These are phyloP conservation scores for Tetrao urogallus DNA, from an alignment of 2,113 vertebrate genomes.

Conservation along the genomic window DNA sequence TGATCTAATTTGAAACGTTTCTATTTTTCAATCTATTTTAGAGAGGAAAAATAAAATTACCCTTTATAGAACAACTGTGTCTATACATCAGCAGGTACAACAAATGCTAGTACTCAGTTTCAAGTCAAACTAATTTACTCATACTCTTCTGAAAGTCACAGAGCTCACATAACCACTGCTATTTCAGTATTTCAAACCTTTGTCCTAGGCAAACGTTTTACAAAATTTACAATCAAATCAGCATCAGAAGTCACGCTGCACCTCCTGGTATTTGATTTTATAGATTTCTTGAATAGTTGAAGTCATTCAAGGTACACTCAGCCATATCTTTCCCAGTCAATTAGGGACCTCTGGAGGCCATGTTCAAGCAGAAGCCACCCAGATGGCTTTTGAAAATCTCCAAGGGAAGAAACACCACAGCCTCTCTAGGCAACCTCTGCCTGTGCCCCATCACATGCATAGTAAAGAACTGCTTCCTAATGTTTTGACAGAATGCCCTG, in stretches of 20 bases:
- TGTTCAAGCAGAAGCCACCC: background rate
- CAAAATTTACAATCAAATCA: background rate
- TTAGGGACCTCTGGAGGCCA: background rate
- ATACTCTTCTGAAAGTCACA: background rate
- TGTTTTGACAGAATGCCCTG: background rate
- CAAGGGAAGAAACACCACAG: background rate
- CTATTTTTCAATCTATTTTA: background rate
- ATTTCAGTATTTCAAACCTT: background rate
- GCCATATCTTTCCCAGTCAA: rapidly evolving
- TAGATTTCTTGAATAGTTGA: background rate
- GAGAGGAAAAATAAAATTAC: background rate
- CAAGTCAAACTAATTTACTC: background rate
- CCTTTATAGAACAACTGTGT: background rate
- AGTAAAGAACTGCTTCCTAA: background rate
- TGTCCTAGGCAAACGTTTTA: background rate
- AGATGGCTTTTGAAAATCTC: background rate
- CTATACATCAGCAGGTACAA: background rate
- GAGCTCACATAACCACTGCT: background rate
- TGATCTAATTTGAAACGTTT: background rate
- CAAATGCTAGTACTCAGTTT: background rate
- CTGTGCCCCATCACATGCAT: background rate
- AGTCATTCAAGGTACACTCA: background rate
- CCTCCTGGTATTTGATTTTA: background rate
- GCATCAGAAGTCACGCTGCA: background rate
- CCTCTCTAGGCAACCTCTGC: background rate